Conservation (phyloP, 2,113 vertebrate species). For the Lasiurus borealis region DNA sequence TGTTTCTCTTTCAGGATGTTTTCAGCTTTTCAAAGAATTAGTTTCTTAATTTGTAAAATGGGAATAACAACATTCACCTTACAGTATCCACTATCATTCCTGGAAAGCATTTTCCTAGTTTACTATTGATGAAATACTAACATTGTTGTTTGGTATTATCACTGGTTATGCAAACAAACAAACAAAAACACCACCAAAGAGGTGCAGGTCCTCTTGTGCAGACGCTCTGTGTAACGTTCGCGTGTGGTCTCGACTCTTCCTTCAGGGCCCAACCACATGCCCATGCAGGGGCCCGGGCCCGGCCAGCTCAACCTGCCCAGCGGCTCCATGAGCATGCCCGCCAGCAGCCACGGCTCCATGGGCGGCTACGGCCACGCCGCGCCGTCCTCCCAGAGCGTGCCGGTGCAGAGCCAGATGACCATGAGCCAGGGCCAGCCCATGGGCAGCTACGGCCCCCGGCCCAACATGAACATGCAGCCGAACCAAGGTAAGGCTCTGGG, state of each 20-base stretch:
- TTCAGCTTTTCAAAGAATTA: background rate
- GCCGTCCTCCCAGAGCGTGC: conserved; percentile 95
- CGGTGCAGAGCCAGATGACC: conserved; percentile 97
- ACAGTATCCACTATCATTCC: background rate
- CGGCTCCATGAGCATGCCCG: conserved; percentile 96
- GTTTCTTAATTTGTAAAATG: conserved; percentile 56
- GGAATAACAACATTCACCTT: background rate
- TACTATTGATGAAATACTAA: conserved; percentile 1
- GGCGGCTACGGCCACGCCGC: conserved; percentile 97
- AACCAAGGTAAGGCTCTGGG: conserved; percentile 92
- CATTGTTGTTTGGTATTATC: conserved; percentile 3
- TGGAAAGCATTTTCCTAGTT: conserved; percentile 28
- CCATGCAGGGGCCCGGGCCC: conserved; percentile 98
- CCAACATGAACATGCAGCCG: conserved; percentile 98
- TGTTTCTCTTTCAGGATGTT: conserved; percentile 6
- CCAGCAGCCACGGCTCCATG: conserved; percentile 96
- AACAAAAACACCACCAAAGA: background rate
- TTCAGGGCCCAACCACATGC: conserved; percentile 97
- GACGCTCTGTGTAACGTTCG: conserved; percentile 60
- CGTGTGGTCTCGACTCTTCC: conserved; percentile 73
- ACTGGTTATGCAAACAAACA: background rate
- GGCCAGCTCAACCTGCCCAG: conserved; percentile 96
- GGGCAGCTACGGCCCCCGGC: conserved; percentile 96
- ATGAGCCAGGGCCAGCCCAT: conserved; percentile 98
- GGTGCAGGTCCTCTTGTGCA: background rate